phyloP scores from a whole-genome alignment of 2,113 vertebrate genomes.

The Mugil cephalus region DNA sequence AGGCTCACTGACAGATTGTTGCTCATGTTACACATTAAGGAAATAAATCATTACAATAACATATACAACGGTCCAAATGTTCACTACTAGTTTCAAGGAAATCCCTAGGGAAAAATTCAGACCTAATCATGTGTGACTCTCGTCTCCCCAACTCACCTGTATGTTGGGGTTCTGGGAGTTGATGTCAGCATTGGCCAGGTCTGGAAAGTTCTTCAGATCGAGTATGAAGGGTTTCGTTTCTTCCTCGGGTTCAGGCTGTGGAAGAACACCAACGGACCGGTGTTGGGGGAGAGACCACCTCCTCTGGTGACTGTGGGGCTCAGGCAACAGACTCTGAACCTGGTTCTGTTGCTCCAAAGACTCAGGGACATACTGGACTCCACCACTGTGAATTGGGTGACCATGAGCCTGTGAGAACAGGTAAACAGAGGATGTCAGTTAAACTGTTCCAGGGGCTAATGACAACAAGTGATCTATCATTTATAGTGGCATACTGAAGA shows the following conservation, averaged over 20 bases:
- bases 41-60: slow-evolving; percentile 2
- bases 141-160: slow-evolving; percentile 83
- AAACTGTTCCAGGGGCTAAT: neutral
- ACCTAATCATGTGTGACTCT: neutral
- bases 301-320: slow-evolving; percentile 71
- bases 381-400: slow-evolving; percentile 52
- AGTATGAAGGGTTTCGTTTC: slow-evolving; percentile 87
- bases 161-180: slow-evolving; percentile 92
- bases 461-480: neutral
- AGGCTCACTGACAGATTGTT: neutral
- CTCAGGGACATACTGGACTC: slow-evolving; percentile 65
- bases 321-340: slow-evolving; percentile 78
- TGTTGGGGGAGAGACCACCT: slow-evolving; percentile 77
- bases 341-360: slow-evolving; percentile 73
- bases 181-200: slow-evolving; percentile 87
- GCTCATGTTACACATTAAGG: slow-evolving; percentile 5
- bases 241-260: slow-evolving; percentile 67
- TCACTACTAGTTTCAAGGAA: too few relatives aligned
- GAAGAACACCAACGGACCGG: slow-evolving; percentile 62
- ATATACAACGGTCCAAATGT: neutral
- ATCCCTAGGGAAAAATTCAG: too few relatives aligned
- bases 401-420: slow-evolving; percentile 76
- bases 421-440: neutral
- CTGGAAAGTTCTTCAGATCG: slow-evolving; percentile 90
- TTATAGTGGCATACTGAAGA: slow-evolving; percentile 24